A percentile compares a stretch with the other conserved stretches of the same genome.
Evolutionary conservation across 2,113 vertebrate species (phyloP).

Genomic region (Otolemur garnettii): DNA sequence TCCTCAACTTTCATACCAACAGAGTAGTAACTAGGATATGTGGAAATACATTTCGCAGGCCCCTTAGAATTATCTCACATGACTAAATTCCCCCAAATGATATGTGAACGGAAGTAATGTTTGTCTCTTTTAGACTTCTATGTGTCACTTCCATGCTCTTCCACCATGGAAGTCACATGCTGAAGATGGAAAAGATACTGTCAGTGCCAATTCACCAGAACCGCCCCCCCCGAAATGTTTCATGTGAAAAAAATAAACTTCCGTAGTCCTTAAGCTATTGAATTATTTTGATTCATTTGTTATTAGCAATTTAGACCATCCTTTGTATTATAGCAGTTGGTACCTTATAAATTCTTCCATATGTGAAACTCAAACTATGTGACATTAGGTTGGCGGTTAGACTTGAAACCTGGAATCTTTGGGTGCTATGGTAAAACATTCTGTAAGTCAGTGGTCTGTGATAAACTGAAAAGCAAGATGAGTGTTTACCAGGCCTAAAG

Average conservation of each 20-base stretch:
- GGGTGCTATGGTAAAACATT: background rate
- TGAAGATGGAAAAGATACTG: background rate
- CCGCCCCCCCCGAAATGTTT: background rate
- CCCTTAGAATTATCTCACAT: background rate
- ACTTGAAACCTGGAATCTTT: background rate
- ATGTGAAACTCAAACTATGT: background rate
- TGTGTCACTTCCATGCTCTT: background rate
- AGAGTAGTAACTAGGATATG: background rate
- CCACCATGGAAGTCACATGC: background rate
- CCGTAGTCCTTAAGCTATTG: background rate
- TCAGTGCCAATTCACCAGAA: background rate
- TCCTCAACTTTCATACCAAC: background rate
- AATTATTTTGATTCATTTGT: conserved; percentile 24
- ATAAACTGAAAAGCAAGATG: background rate
- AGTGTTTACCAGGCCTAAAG: background rate
- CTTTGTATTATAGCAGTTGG: background rate
- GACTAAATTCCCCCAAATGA: background rate
- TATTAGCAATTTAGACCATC: background rate
- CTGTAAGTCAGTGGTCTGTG: background rate
- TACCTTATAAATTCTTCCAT: background rate
- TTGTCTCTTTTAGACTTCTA: background rate
- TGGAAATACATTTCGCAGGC: background rate
- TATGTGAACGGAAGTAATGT: background rate
- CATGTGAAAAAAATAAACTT: conserved; percentile 3
- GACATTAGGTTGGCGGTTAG: background rate